Evolutionary conservation across 2,888 invertebrate species (phyloP).

Genomic region (Mythimna vitellina): DNA sequence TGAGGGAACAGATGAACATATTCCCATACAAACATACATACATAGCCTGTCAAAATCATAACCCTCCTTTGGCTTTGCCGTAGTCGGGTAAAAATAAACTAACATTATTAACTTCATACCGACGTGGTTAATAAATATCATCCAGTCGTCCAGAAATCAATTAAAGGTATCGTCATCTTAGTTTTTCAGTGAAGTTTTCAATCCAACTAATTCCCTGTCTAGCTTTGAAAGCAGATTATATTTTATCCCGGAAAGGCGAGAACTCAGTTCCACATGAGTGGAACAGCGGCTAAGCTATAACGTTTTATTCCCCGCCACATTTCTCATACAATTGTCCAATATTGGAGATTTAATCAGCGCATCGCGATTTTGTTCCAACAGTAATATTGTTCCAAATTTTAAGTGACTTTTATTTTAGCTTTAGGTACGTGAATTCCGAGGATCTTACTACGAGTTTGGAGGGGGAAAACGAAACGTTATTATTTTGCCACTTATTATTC

Average conservation of each 20-base stretch:
- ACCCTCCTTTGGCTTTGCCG: no score
- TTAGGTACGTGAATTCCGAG: neutral
- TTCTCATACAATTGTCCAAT: conserved; percentile 46
- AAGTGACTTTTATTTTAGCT: conserved; percentile 27
- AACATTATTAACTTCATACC: no score
- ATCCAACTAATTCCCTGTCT: conserved; percentile 19
- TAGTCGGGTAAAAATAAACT: no score
- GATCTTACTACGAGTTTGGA: conserved; percentile 7
- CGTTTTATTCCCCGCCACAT: conserved; percentile 45
- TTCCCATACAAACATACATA: no score
- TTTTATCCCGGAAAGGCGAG: conserved; percentile 29
- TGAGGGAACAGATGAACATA: no score
- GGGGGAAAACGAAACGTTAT: neutral
- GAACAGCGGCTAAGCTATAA: conserved; percentile 19
- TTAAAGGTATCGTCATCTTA: conserved; percentile 1
- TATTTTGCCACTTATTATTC: neutral
- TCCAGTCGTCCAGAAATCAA: neutral
- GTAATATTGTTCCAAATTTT: conserved; percentile 34
- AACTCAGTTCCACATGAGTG: conserved; percentile 45
- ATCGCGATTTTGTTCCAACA: conserved; percentile 9
- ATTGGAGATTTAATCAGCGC: conserved; percentile 47
- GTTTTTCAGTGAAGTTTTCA: conserved; percentile 9
- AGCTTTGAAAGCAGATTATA: conserved; percentile 28
- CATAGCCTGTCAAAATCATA: no score
- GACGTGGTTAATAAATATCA: neutral